A percentile compares a stretch with the other conserved stretches of the same genome.
phyloP scores from a whole-genome alignment of 2,888 invertebrate species.

The Trissoscelio sp. region DNA sequence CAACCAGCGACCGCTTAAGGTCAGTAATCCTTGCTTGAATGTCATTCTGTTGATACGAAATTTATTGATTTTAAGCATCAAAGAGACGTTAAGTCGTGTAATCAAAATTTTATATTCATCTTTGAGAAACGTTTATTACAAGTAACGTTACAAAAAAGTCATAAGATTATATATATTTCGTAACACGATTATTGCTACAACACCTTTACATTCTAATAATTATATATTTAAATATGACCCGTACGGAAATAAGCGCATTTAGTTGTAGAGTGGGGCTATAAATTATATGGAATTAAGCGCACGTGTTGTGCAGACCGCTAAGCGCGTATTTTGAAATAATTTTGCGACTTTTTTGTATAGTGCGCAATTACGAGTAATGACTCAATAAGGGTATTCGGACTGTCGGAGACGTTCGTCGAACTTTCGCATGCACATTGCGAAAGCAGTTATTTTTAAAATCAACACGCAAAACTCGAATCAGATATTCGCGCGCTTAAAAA shows the following conservation, averaged over 20 bases:
- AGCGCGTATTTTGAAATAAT: no score
- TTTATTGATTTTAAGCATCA: slow-evolving; percentile 5
- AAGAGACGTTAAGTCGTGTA: not conserved
- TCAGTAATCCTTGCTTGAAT: slow-evolving; percentile 27
- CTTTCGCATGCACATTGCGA: not conserved
- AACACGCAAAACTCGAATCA: slow-evolving; percentile 8
- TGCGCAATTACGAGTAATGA: not conserved
- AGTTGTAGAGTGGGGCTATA: not conserved
- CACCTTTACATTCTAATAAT: slow-evolving; percentile 16
- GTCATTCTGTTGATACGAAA: slow-evolving; percentile 52
- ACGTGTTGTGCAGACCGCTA: slow-evolving; percentile 17
- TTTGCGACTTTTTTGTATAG: no score
- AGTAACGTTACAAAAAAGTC: no score
- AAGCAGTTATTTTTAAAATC: not conserved
- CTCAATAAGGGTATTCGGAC: not conserved
- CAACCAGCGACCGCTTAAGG: slow-evolving; percentile 45
- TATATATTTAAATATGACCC: slow-evolving; percentile 4
- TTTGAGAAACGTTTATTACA: not conserved
- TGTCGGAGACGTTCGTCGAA: not conserved
- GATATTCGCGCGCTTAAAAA: slow-evolving; percentile 16
- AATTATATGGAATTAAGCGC: slow-evolving; percentile 23
- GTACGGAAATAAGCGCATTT: slow-evolving; percentile 8
- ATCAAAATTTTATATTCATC: not conserved
- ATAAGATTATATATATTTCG: no score
- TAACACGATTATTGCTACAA: no score